phyloP scores from a whole-genome alignment of 2,113 vertebrate species.

The Odontophorus gujanensis region DNA sequence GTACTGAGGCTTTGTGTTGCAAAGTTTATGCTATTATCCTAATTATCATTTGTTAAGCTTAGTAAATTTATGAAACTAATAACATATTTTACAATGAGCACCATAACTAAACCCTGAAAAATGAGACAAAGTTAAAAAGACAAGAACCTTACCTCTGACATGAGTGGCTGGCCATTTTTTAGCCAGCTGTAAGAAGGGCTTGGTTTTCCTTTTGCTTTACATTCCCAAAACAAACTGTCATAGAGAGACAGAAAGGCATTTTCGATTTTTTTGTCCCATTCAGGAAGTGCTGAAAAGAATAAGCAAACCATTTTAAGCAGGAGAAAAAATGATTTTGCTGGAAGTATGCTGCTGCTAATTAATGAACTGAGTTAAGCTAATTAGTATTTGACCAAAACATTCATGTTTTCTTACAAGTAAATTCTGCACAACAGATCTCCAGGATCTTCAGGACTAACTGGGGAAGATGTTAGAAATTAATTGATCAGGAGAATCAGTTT shows the following conservation, averaged over 20 bases:
- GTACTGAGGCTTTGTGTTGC: neutral
- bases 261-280: slow-evolving; percentile 87
- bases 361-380: neutral
- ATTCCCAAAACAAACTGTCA: slow-evolving; percentile 88
- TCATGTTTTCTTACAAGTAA: neutral
- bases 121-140: neutral
- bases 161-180: slow-evolving; percentile 85
- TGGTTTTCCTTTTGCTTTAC: slow-evolving; percentile 86
- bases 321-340: neutral
- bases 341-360: neutral
- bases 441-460: neutral
- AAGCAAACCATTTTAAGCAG: slow-evolving; percentile 19
- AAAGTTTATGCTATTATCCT: neutral
- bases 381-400: neutral
- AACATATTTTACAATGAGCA: neutral
- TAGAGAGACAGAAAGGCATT: slow-evolving; percentile 86
- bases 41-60: neutral
- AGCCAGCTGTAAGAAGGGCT: slow-evolving; percentile 86
- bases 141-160: slow-evolving; percentile 76
- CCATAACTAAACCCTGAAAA: neutral
- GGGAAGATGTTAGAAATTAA: neutral
- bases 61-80: neutral
- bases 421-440: neutral
- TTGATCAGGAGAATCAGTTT: neutral
- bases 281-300: slow-evolving; percentile 73